Evolutionary conservation across 2,888 invertebrate genomes (phyloP).

Genomic region (Drosophila neotestacea): DNA sequence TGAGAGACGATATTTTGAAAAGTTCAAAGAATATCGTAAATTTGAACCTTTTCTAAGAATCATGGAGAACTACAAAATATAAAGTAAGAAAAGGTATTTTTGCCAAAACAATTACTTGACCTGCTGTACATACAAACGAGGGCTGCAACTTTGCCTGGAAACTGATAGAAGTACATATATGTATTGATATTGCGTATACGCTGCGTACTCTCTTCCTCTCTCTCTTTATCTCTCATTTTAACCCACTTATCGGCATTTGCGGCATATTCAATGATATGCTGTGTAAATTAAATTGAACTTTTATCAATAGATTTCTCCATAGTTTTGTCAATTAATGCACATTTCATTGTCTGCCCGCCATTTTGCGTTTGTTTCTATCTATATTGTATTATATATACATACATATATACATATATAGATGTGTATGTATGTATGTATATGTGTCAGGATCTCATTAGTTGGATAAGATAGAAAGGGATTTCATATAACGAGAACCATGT

Average conservation of each 20-base stretch:
- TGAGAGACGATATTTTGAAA: too few species aligned
- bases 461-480: constrained; percentile 58
- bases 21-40: too few species aligned
- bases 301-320: constrained; percentile 54
- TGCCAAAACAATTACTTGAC: too few species aligned
- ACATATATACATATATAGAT: constrained; percentile 1
- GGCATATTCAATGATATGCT: constrained; percentile 38
- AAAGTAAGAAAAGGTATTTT: too few species aligned
- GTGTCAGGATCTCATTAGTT: constrained; percentile 63
- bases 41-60: too few species aligned
- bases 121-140: too few species aligned
- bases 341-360: constrained; percentile 19
- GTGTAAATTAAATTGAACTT: constrained; percentile 54
- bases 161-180: neutral
- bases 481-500: constrained; percentile 32
- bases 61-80: too few species aligned
- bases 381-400: neutral
- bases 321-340: constrained; percentile 54
- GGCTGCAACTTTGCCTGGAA: neutral
- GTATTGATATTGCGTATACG: constrained; percentile 8
- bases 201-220: neutral
- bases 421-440: constrained; percentile 24
- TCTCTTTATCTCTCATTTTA: neutral
- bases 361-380: constrained; percentile 4
- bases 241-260: constrained; percentile 21